These are phyloP conservation scores for Sarcophaga caerulescens DNA, from an alignment of 2,888 invertebrate genomes.

Conservation along the genomic window DNA sequence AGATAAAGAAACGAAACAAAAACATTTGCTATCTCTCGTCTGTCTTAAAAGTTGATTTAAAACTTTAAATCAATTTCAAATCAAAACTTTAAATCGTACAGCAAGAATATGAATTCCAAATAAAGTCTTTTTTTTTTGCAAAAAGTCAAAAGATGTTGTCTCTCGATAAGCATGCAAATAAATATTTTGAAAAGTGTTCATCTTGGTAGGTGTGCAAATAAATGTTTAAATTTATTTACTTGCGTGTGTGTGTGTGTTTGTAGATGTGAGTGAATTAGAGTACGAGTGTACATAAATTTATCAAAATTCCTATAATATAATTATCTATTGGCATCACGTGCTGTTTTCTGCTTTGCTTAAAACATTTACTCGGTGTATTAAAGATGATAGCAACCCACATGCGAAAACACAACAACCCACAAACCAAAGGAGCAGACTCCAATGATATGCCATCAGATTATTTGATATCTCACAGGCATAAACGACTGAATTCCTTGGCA, in stretches of 20 bases:
- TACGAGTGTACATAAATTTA: not conserved
- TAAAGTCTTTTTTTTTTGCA: too few relatives aligned
- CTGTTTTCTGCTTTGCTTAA: conserved; percentile 58
- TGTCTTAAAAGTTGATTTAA: too few relatives aligned
- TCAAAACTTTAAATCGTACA: too few relatives aligned
- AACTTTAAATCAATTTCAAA: too few relatives aligned
- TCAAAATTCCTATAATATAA: conserved; percentile 71
- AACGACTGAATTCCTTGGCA: not conserved
- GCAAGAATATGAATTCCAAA: too few relatives aligned
- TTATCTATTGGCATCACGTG: conserved; percentile 77
- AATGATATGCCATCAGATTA: not conserved
- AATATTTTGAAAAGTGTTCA: too few relatives aligned
- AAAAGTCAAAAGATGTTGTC: too few relatives aligned
- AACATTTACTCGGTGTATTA: not conserved
- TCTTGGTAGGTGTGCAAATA: not conserved
- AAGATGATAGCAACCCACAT: not conserved
- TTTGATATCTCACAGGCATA: conserved; percentile 11
- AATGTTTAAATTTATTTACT: not conserved
- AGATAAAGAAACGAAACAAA: too few relatives aligned
- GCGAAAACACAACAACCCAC: not conserved
- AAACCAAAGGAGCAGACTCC: not conserved
- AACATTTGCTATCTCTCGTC: too few relatives aligned
- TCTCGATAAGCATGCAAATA: too few relatives aligned
- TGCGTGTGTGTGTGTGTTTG: not conserved
- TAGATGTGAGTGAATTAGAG: not conserved